These are phyloP conservation scores for Silurus meridionalis DNA, from an alignment of 2,113 vertebrate species.

Conservation along the genomic window DNA sequence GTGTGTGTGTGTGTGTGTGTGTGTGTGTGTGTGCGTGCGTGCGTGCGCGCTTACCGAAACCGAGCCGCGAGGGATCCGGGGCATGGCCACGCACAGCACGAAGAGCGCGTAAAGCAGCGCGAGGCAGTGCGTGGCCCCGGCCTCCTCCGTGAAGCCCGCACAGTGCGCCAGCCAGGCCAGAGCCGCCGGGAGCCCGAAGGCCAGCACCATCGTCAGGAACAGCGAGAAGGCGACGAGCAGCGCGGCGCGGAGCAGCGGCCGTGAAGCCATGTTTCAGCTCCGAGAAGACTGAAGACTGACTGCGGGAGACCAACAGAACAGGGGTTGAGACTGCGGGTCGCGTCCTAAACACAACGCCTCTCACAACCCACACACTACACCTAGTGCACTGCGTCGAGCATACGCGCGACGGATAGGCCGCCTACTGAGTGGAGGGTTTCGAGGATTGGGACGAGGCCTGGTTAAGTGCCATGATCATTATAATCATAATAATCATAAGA, in stretches of 20 bases:
- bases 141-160: slow-evolving; percentile 68
- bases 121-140: slow-evolving; percentile 68
- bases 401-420: too few species aligned
- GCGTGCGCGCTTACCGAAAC: slow-evolving; percentile 67
- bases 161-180: slow-evolving; percentile 56
- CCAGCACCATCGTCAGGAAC: slow-evolving; percentile 70
- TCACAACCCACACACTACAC: too few species aligned
- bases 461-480: too few species aligned
- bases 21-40: too few species aligned
- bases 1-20: not conserved
- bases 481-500: too few species aligned
- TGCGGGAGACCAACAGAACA: too few species aligned
- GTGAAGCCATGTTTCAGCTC: slow-evolving; percentile 65
- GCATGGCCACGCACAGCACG: slow-evolving; percentile 69
- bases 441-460: too few species aligned
- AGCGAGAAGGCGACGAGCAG: slow-evolving; percentile 66
- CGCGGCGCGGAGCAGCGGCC: slow-evolving; percentile 29
- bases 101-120: slow-evolving; percentile 69
- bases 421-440: too few species aligned
- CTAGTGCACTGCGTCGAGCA: too few species aligned
- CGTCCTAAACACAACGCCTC: not conserved
- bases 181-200: slow-evolving; percentile 70
- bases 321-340: not conserved
- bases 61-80: slow-evolving; percentile 71
- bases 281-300: not conserved